Percentiles rank a stretch among this genome's conserved stretches.
Conservation (phyloP, 2,113 vertebrate genomes). For the Nyctereutes procyonoides region DNA sequence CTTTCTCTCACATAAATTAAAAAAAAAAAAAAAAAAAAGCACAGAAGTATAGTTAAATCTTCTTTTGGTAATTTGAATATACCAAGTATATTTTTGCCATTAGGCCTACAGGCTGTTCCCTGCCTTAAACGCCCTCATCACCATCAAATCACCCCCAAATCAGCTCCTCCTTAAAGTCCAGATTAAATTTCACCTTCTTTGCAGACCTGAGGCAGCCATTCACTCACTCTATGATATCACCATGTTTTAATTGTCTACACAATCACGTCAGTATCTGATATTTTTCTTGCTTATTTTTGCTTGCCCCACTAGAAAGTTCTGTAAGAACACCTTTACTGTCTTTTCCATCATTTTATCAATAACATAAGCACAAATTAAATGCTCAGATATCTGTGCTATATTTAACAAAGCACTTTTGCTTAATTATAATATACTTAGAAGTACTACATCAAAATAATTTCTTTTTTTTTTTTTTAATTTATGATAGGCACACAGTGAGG, state of each 20-base stretch:
- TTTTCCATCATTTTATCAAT: neutral
- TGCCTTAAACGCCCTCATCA: neutral
- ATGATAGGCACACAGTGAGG: too few species aligned
- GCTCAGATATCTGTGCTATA: neutral
- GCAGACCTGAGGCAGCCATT: neutral
- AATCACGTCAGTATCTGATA: neutral
- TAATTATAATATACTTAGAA: neutral
- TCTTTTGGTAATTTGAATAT: neutral
- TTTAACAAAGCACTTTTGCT: constrained; percentile 39
- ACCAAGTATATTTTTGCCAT: neutral
- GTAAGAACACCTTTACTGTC: neutral
- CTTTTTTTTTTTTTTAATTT: too few species aligned
- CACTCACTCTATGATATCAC: neutral
- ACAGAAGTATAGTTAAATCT: neutral
- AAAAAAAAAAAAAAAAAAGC: too few species aligned
- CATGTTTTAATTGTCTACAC: neutral
- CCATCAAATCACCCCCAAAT: neutral
- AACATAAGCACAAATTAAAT: constrained; percentile 25
- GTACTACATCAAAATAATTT: neutral
- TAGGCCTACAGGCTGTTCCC: neutral
- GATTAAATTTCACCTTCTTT: constrained; percentile 7
- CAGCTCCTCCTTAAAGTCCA: neutral
- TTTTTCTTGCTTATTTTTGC: constrained; percentile 42
- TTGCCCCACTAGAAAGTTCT: neutral
- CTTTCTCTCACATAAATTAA: too few species aligned